Base-by-base conservation (phyloP, 1,140 invertebrate species). In the Acyrthosiphon pisum region DNA sequence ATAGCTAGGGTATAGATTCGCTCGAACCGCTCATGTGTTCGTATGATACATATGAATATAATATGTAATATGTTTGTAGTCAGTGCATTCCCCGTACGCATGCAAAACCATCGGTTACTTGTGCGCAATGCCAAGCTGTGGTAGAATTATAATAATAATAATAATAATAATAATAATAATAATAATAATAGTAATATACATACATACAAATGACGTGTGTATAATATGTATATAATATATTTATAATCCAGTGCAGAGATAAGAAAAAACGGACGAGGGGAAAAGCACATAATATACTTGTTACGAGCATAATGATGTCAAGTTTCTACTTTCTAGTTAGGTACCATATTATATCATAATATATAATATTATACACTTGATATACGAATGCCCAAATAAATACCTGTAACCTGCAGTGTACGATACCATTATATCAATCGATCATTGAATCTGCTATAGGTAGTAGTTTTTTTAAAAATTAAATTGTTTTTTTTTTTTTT, bases 221-320 rank as follows among this genome's bases (percentile, higher is more conserved):
- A 76, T n/a, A 76, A n/a, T 76, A 68, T n/a, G 14, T 60, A 60
- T 30, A 11, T 60, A 30, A 60, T 68, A 76, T 76, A 68, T n/a
- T 18, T 76, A 76, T 76, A 76, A 76, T 76, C 6, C 60, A 76
- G 60, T 76, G 4, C 60, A 6, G 60, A 35, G 30, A n/a, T 76
- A n/a, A 30, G 4, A 35, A 35, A 76, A 68, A 76, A 76, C 11
- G 30, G 30, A 18, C 60, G 2, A 76, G n/a, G 6, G 8, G 30
- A 76, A 76, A 76, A 76, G 60, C 60, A 35, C 60, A 76, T n/a
- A 76, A 76, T 76, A 76, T 76, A 76, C n/a, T 76, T n/a, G 14
- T 76, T 20, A 76, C 30, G 14, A 76, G 30, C 14, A n/a, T 76
- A 76, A 76, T 18, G 60, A 76, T 76, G 14, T n/a, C 6, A 68